Percentiles rank a stretch among this genome's conserved stretches.
Conservation (phyloP, 2,888 invertebrate species). For the Parascotia fuliginaria region DNA sequence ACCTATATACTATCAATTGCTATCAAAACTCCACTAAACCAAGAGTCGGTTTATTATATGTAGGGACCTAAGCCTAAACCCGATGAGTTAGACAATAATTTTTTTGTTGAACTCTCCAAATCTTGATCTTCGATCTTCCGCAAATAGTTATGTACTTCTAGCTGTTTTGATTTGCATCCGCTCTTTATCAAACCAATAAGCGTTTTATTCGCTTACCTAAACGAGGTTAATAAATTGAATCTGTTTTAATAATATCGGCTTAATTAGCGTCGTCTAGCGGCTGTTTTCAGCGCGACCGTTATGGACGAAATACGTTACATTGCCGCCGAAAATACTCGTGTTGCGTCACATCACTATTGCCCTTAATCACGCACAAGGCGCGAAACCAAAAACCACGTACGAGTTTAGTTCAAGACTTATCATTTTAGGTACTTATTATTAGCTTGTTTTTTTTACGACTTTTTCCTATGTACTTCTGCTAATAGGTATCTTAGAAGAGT, state of each 20-base stretch:
- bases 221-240: too few species aligned
- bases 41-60: too few species aligned
- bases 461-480: slow-evolving; percentile 27
- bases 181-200: too few species aligned
- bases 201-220: too few species aligned
- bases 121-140: too few species aligned
- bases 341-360: slow-evolving; percentile 56
- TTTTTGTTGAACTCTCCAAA: too few species aligned
- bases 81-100: too few species aligned
- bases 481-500: slow-evolving; percentile 2
- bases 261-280: slow-evolving; percentile 30
- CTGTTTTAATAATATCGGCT: slow-evolving; percentile 26
- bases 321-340: slow-evolving; percentile 54
- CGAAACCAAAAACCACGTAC: slow-evolving; percentile 39
- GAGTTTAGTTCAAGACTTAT: slow-evolving; percentile 32
- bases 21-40: too few species aligned
- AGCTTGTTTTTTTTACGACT: slow-evolving; percentile 30
- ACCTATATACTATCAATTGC: too few species aligned
- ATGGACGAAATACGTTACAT: slow-evolving; percentile 51
- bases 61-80: too few species aligned
- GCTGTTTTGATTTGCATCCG: too few species aligned
- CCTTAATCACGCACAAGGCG: slow-evolving; percentile 55
- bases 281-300: slow-evolving; percentile 51
- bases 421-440: slow-evolving; percentile 18
- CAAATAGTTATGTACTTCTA: too few species aligned